Base-by-base conservation (phyloP, 35 echinoderm and acorn worm genomes). In the Hemicentrotus pulcherrimus region DNA sequence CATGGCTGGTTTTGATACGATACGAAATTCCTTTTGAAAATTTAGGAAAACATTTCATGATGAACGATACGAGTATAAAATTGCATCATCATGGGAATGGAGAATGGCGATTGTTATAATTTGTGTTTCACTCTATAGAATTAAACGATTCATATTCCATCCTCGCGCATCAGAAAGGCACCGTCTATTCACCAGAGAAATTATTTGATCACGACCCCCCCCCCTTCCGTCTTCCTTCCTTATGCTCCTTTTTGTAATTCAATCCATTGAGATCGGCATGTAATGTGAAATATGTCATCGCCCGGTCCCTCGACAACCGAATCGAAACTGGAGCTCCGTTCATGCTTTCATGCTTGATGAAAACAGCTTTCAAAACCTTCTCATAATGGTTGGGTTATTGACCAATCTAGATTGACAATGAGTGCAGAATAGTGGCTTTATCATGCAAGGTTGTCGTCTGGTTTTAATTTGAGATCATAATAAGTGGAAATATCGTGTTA, bases 221-320 rank as follows among this genome's bases (percentile, higher is more conserved):
- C 18, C 65, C 19, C 19, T 28, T 28, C 22, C 22, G 0, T n/a
- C 24, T 28, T 28, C 18, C 16, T 28, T 78, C 24, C 65, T 28
- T 78, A n/a, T n/a, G 4, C 65, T 78, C 65, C 24, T 28, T 78
- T 78, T 28, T n/a, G 19, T 7, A 78, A 28, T 70, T 78, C 65
- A 78, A 78, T 78, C 65, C 22, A 78, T 18, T 4, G 28, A 78
- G 65, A 78, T 78, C 65, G 65, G 19, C 65, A 78, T 78, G 65
- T 78, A 78, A 78, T 78, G 65, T 78, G 65, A n/a, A 78, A 78
- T 78, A 78, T 78, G 65, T 78, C 65, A 78, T 78, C 65, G 65
- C 65, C 24, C 8, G 65, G 65, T 78, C 65, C 65, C 65, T 78
- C 65, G 65, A n/a, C 65, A 78, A 78, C 19, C 65, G 28, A 78